These are phyloP conservation scores for Paedocypris micromegethes DNA, from an alignment of 2,797 vertebrate species.

Conservation along the genomic window DNA sequence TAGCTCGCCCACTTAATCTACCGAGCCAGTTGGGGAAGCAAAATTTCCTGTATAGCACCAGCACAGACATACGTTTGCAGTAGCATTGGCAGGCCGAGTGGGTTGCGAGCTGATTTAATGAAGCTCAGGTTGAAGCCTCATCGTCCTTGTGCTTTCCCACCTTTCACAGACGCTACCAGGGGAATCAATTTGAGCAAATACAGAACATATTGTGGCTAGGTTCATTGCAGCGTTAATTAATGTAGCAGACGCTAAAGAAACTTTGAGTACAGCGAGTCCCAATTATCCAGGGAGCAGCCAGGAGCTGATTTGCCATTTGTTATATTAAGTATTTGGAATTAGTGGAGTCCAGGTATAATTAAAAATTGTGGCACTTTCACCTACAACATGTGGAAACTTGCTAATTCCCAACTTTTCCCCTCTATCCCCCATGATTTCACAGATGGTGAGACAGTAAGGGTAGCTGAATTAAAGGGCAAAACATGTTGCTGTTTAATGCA, in stretches of 20 bases:
- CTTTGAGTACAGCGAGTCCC: constrained; percentile 46
- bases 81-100: constrained; percentile 33
- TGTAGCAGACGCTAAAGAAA: constrained; percentile 56
- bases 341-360: constrained; percentile 60
- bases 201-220: constrained; percentile 57
- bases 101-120: constrained; percentile 42
- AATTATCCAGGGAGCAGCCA: constrained; percentile 56
- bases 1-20: constrained; percentile 22
- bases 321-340: constrained; percentile 60
- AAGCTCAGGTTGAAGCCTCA: constrained; percentile 48
- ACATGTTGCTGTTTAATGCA: constrained; percentile 38
- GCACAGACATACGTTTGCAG: constrained; percentile 19
- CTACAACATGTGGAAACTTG: constrained; percentile 59
- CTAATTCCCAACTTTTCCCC: constrained; percentile 55
- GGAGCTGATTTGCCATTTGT: constrained; percentile 56
- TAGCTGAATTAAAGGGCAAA: constrained; percentile 20
- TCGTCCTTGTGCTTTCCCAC: constrained; percentile 47
- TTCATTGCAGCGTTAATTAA: constrained; percentile 59
- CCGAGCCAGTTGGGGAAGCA: not conserved
- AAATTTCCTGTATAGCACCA: constrained; percentile 1
- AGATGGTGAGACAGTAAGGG: constrained; percentile 49
- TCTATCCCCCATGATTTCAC: constrained; percentile 49
- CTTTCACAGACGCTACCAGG: constrained; percentile 52
- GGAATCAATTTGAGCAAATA: constrained; percentile 57
- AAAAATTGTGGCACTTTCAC: constrained; percentile 56